phyloP scores from a whole-genome alignment of 1,140 invertebrate species.

The Belonocnema kinseyi region DNA sequence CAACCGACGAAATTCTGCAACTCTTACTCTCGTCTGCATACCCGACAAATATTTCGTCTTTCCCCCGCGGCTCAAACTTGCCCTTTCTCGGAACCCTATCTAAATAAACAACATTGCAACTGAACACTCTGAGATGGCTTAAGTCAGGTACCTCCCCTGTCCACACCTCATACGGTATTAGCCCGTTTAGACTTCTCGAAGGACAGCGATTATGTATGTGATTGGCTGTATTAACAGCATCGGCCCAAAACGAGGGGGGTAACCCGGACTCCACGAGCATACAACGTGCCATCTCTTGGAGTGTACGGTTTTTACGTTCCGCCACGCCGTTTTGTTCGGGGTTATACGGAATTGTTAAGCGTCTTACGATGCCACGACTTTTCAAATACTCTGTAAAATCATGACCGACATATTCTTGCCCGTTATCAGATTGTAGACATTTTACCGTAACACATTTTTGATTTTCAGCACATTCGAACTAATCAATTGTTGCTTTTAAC shows the following conservation, averaged over 20 bases:
- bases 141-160: neutral
- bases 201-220: neutral
- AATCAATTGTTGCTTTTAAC: too few relatives aligned
- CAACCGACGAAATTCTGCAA: neutral
- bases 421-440: too few relatives aligned
- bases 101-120: neutral
- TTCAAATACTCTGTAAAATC: neutral
- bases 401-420: too few relatives aligned
- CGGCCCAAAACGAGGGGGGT: neutral
- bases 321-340: neutral
- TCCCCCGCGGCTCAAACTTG: neutral
- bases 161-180: neutral
- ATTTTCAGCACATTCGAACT: too few relatives aligned
- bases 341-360: neutral
- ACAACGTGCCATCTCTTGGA: neutral
- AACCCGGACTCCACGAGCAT: neutral
- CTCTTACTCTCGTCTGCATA: too few relatives aligned
- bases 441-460: too few relatives aligned
- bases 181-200: neutral
- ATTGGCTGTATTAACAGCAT: neutral
- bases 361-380: neutral
- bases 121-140: neutral
- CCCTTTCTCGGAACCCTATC: neutral
- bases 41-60: neutral
- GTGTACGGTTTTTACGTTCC: neutral